Evolutionary conservation across 2,113 vertebrate genomes (phyloP).

Genomic region (Columbina picui): DNA sequence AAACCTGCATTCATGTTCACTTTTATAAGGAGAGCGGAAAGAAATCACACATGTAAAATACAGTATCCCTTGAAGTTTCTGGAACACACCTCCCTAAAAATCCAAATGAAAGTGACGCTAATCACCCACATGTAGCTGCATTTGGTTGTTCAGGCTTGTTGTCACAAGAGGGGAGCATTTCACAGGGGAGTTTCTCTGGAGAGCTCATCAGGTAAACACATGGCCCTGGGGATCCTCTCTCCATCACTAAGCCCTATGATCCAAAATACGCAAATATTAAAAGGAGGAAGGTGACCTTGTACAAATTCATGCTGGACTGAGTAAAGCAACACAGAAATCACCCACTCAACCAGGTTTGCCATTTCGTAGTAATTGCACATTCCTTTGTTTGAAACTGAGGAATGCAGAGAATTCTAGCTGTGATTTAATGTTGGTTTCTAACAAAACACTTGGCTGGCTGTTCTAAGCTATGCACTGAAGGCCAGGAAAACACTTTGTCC

Average conservation of each 20-base stretch:
- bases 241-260: constrained; percentile 38
- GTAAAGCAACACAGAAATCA: constrained; percentile 24
- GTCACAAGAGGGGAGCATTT: constrained; percentile 9
- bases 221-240: neutral
- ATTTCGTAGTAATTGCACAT: neutral
- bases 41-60: constrained; percentile 70
- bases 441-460: neutral
- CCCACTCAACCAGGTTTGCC: constrained; percentile 18
- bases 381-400: neutral
- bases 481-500: neutral
- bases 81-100: constrained; percentile 60
- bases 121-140: constrained; percentile 36
- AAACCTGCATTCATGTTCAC: constrained; percentile 81
- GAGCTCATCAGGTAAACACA: neutral
- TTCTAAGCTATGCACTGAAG: constrained; percentile 1
- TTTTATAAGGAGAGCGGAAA: constrained; percentile 73
- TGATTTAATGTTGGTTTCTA: neutral
- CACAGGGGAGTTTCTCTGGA: constrained; percentile 1
- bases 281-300: constrained; percentile 4
- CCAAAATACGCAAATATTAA: neutral
- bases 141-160: constrained; percentile 20
- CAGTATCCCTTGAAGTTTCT: constrained; percentile 71
- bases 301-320: neutral
- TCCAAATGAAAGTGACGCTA: constrained; percentile 28
- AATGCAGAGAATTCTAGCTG: neutral